Base-by-base conservation (phyloP, 2,888 invertebrate genomes). In the Lasioglossum zephyrum region DNA sequence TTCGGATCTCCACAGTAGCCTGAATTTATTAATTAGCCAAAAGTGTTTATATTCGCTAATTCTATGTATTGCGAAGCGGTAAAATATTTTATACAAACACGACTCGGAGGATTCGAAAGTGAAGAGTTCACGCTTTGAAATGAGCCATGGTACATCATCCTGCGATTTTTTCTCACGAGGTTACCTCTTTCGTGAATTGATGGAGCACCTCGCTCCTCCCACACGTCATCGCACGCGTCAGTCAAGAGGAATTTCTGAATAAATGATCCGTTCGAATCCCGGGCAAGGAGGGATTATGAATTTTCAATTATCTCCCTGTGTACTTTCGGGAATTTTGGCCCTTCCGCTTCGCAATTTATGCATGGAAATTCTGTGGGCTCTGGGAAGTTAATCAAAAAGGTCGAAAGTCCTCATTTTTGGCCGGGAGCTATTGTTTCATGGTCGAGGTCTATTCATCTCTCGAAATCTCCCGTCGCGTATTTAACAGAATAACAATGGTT, bases 181-280 rank as follows among this genome's bases (percentile, higher is more conserved):
- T 60, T 26, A 26, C 26, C 13, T 1, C 60, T 76, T 47, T 47
- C 44, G 11, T 4, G 63, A 47, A 13, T 63, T 41, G 44, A 41
- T 66, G 47, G 63, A 77, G 44, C 31, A 36, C 66, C 31, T 66
- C 76, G 47, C 16, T 26, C 31, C 16, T 66, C 44, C 22, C 31
- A 31, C 76, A 77, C 76, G 76, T 66, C 63, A 69, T 39, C 77
- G 22, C 47, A n/a, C 47, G 39, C 66, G 77, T 77, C 44, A 6
- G 44, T 31, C 18, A 11, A n/a, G 77, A 47, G 66, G 44, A 69
- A 77, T 77, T 77, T 49, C 66, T 77, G 66, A 77, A 69, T 77
- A 77, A 77, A 69, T 39, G 77, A 69, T 77, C 77, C 36, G 66
- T n/a, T 47, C n/a, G 76, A 66, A 13, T 63, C 26, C 44, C 22